Conservation (phyloP, 2,888 invertebrate species). For the Phortica magna region DNA sequence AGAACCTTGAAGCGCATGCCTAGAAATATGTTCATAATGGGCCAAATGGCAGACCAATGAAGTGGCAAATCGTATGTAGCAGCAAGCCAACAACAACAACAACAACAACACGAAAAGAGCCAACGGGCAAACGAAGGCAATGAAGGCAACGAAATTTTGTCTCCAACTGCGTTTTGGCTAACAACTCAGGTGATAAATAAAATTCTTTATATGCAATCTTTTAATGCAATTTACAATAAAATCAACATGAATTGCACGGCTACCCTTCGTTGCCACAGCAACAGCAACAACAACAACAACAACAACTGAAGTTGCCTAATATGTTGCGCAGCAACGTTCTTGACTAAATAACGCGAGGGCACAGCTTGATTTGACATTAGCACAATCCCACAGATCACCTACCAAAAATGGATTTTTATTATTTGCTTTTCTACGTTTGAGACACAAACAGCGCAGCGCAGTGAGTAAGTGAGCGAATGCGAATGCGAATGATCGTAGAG, state of each 20-base stretch:
- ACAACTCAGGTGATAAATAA: conserved; percentile 76
- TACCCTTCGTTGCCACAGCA: conserved; percentile 30
- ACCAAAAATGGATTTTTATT: conserved; percentile 70
- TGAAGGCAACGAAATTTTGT: conserved; percentile 53
- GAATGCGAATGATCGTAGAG: background rate
- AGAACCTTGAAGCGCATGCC: conserved; percentile 36
- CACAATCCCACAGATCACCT: conserved; percentile 75
- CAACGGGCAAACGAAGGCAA: conserved; percentile 42
- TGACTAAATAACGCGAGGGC: conserved; percentile 70
- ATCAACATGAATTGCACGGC: conserved; percentile 70
- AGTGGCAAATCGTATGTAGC: conserved; percentile 10
- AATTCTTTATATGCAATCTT: conserved; percentile 75
- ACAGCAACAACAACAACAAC: too few species aligned
- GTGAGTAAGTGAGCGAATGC: background rate
- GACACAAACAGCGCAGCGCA: too few species aligned
- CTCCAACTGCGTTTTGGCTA: conserved; percentile 74
- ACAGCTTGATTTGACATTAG: conserved; percentile 77
- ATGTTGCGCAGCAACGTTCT: conserved; percentile 44
- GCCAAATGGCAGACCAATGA: conserved; percentile 46
- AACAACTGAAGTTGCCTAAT: background rate
- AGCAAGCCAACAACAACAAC: conserved; percentile 49
- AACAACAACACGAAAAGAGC: conserved; percentile 46
- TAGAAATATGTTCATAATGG: conserved; percentile 42
- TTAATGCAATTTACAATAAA: conserved; percentile 75
- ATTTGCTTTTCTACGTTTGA: conserved; percentile 35